Conservation (phyloP, 2,797 vertebrate genomes). For the Emydoidea blandingii region DNA sequence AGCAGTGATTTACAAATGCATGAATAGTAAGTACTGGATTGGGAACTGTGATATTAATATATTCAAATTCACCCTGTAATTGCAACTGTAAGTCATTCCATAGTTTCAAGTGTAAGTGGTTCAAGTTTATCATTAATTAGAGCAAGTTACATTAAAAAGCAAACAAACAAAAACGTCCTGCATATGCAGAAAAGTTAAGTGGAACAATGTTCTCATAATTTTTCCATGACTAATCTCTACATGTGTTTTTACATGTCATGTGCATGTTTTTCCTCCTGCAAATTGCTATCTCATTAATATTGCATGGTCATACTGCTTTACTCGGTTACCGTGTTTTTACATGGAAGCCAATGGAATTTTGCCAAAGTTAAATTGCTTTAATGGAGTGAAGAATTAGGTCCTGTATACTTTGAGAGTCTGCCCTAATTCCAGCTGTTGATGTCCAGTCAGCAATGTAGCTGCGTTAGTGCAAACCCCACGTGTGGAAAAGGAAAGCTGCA, state of each 20-base stretch:
- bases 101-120: background rate
- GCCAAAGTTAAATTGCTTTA: background rate
- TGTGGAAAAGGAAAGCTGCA: background rate
- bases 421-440: background rate
- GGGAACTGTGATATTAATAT: background rate
- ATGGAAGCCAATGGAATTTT: background rate
- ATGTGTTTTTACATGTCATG: background rate
- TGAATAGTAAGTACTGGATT: background rate
- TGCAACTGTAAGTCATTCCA: background rate
- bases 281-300: background rate
- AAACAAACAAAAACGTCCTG: background rate
- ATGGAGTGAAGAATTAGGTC: background rate
- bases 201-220: background rate
- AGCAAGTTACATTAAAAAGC: background rate
- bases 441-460: background rate
- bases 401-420: background rate
- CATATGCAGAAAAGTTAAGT: background rate
- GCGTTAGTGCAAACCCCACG: slow-evolving; percentile 3
- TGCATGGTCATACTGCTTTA: background rate
- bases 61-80: background rate
- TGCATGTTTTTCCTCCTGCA: background rate
- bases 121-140: background rate
- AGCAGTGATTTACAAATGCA: background rate
- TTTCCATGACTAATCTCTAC: background rate
- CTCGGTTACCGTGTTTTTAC: background rate